Evolutionary conservation across 2,888 invertebrate genomes (phyloP).

Genomic region (Lasioglossum leucozonium): DNA sequence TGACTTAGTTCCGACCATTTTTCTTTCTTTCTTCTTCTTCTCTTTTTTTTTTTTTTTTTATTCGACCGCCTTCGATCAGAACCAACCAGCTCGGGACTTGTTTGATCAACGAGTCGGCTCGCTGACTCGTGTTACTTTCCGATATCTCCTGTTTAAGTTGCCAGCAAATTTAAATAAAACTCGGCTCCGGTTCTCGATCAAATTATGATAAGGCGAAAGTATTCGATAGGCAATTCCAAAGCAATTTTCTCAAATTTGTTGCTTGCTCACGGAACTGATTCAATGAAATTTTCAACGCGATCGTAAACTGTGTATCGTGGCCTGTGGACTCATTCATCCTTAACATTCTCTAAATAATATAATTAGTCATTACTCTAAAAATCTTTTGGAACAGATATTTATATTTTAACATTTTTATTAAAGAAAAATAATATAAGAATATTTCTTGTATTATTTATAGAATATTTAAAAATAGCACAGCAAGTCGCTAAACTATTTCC

Average conservation of each 20-base stretch:
- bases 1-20: background rate
- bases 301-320: background rate
- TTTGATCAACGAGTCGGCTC: constrained; percentile 59
- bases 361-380: background rate
- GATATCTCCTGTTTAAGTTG: constrained; percentile 31
- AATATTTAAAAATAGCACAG: background rate
- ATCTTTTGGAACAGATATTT: background rate
- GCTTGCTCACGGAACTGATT: background rate
- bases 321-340: background rate
- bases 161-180: constrained; percentile 58
- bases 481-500: background rate
- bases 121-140: constrained; percentile 50
- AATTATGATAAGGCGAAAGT: background rate
- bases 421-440: too few species aligned
- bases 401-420: background rate
- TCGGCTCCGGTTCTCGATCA: constrained; percentile 8
- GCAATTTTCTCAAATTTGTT: background rate
- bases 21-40: background rate
- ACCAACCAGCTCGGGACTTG: constrained; percentile 38
- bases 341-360: background rate
- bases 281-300: background rate
- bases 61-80: constrained; percentile 26
- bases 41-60: constrained; percentile 1
- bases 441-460: too few species aligned
- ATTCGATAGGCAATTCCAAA: background rate